Evolutionary conservation across 2,113 vertebrate species (phyloP).

Genomic region (Aphelocoma coerulescens): DNA sequence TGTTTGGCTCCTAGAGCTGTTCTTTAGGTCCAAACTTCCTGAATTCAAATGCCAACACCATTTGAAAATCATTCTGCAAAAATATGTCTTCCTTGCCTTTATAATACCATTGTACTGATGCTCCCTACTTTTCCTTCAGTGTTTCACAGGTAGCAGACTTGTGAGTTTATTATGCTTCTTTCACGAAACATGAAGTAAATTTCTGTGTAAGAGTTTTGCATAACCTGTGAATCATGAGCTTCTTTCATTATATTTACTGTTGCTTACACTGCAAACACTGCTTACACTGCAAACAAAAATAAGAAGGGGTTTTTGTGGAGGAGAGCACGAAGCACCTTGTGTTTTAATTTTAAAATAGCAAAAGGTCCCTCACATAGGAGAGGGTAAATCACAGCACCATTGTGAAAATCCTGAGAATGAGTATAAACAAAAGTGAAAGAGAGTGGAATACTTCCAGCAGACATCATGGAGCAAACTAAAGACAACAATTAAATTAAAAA

Average conservation of each 20-base stretch:
- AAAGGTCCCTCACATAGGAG: neutral
- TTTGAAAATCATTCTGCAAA: neutral
- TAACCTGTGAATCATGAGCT: neutral
- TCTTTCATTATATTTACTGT: neutral
- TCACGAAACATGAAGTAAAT: neutral
- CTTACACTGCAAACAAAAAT: neutral
- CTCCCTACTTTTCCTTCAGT: neutral
- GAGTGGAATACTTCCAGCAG: neutral
- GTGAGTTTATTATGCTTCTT: neutral
- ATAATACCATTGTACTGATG: neutral
- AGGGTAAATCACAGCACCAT: neutral
- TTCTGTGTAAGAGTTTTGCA: neutral
- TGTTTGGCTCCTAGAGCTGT: neutral
- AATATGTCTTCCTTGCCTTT: neutral
- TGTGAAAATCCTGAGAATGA: neutral
- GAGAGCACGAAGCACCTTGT: neutral
- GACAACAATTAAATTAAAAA: neutral
- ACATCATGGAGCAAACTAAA: neutral
- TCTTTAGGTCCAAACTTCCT: neutral
- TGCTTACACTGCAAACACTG: neutral
- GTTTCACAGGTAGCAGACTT: neutral
- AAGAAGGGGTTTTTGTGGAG: rapidly evolving
- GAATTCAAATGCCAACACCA: neutral
- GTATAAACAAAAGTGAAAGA: neutral
- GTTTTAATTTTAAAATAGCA: neutral